Evolutionary conservation across 2,888 invertebrate genomes (phyloP).

Genomic region (Agonopterix heracliana): DNA sequence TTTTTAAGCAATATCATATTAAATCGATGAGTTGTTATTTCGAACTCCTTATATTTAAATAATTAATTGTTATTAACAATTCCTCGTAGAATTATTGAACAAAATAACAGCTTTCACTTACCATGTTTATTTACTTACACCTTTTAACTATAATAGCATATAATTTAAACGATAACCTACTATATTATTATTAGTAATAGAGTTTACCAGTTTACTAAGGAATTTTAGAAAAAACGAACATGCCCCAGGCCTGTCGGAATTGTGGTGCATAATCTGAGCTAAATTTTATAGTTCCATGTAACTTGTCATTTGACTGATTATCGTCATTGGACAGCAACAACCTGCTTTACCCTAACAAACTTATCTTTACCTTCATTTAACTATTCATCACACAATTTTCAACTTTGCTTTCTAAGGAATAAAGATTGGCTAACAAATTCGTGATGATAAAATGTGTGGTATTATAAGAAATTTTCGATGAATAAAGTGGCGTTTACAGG

Average conservation of each 20-base stretch:
- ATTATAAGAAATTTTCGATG: slow-evolving; percentile 16
- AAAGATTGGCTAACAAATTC: slow-evolving; percentile 4
- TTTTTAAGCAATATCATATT: no score
- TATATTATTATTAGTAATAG: slow-evolving; percentile 8
- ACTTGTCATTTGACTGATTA: slow-evolving; percentile 38
- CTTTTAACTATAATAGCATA: slow-evolving; percentile 3
- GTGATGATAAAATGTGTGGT: background rate
- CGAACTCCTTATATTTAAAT: no score
- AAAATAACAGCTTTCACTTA: no score
- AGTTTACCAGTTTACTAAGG: slow-evolving; percentile 9
- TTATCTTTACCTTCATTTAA: background rate
- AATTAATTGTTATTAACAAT: no score
- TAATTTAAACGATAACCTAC: slow-evolving; percentile 2
- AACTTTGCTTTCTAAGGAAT: slow-evolving; percentile 8
- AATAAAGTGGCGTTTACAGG: slow-evolving; percentile 22
- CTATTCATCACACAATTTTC: slow-evolving; percentile 3
- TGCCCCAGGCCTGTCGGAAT: slow-evolving; percentile 10
- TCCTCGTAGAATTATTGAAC: no score
- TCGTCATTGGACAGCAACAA: slow-evolving; percentile 23
- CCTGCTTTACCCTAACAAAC: slow-evolving; percentile 14
- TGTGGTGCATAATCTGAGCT: slow-evolving; percentile 16
- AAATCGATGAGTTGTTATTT: no score
- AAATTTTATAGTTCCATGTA: slow-evolving; percentile 30
- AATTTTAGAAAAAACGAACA: slow-evolving; percentile 16
- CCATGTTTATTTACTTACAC: slow-evolving; percentile 5